Conservation (phyloP, 2,888 invertebrate species). For the Galerucella pusilla region DNA sequence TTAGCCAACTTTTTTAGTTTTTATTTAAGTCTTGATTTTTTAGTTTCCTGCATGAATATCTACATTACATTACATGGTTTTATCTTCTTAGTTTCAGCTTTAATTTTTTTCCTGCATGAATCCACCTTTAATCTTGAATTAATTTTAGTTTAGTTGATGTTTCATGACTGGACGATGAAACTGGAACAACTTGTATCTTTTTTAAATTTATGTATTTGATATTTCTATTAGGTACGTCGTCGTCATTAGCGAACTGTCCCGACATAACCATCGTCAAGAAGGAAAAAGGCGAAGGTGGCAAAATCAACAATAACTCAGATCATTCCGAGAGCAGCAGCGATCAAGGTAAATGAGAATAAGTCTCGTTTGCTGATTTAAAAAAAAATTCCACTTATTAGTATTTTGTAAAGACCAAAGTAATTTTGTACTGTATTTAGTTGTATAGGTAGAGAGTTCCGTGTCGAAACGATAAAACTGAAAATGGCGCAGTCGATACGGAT, state of each 20-base stretch:
- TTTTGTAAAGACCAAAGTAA: conserved; percentile 67
- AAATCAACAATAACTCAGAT: conserved; percentile 65
- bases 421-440: conserved; percentile 59
- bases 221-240: conserved; percentile 40
- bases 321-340: conserved; percentile 63
- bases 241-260: conserved; percentile 68
- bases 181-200: too few species aligned
- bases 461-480: conserved; percentile 1
- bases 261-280: conserved; percentile 73
- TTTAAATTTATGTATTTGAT: neutral
- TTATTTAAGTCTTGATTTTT: too few species aligned
- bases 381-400: conserved; percentile 64
- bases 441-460: conserved; percentile 31
- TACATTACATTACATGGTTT: too few species aligned
- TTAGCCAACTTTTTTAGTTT: too few species aligned
- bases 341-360: conserved; percentile 58
- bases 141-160: too few species aligned
- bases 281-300: conserved; percentile 64
- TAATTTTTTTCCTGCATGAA: too few species aligned
- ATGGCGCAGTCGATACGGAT: neutral
- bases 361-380: conserved; percentile 44
- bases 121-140: too few species aligned
- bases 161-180: too few species aligned
- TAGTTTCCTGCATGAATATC: too few species aligned
- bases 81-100: too few species aligned